A percentile compares a stretch with the other conserved stretches of the same genome.
phyloP scores from a whole-genome alignment of 2,113 vertebrate species.

The Semicossyphus pulcher region DNA sequence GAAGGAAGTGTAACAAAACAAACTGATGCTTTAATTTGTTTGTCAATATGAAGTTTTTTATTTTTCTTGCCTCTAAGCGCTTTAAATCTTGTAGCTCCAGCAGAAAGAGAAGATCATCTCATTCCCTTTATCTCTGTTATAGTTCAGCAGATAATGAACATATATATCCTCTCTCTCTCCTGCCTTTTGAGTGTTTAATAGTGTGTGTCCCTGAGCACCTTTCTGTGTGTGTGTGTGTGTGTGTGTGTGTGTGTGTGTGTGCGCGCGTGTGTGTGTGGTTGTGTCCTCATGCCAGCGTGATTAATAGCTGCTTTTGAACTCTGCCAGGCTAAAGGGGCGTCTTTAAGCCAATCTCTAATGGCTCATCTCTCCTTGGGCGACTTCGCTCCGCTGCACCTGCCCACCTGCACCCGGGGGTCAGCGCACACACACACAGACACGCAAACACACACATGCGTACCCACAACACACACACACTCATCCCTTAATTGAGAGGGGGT shows the following conservation, averaged over 20 bases:
- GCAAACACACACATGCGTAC: not conserved
- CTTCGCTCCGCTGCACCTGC: slow-evolving; percentile 37
- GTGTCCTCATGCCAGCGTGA: slow-evolving; percentile 69
- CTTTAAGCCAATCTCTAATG: slow-evolving; percentile 70
- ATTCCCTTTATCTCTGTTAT: not conserved
- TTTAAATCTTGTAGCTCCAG: not conserved
- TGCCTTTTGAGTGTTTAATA: too few species aligned
- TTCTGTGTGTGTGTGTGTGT: not conserved
- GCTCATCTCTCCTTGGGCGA: slow-evolving; percentile 66
- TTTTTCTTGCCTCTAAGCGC: not conserved
- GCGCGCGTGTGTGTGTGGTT: slow-evolving; percentile 22
- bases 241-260: not conserved
- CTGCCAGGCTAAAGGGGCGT: slow-evolving; percentile 55
- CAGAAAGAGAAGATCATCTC: not conserved
- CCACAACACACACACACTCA: not conserved
- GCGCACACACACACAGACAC: slow-evolving; percentile 5
- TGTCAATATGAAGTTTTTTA: not conserved
- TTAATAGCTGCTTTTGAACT: slow-evolving; percentile 80
- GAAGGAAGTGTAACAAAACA: too few species aligned
- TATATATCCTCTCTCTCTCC: slow-evolving; percentile 3
- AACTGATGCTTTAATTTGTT: too few species aligned
- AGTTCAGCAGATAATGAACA: slow-evolving; percentile 12
- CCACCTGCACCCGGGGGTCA: slow-evolving; percentile 34
- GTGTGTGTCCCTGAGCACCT: slow-evolving; percentile 1
- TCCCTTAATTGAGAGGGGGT: slow-evolving; percentile 35